Evolutionary conservation across 2,113 vertebrate genomes (phyloP).

Genomic region (Cepphus grylle): DNA sequence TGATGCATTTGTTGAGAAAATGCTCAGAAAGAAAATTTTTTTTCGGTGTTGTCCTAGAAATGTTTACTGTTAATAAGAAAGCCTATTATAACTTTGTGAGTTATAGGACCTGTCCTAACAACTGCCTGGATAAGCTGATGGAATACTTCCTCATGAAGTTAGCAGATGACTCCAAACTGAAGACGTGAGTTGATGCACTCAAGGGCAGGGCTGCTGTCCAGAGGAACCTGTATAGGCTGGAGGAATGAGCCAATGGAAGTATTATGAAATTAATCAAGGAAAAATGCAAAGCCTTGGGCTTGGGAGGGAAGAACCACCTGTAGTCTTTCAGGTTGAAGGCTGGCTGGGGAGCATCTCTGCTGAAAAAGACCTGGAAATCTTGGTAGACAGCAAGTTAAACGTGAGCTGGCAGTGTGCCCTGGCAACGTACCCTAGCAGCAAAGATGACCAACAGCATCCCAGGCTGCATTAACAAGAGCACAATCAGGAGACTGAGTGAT

Average conservation of each 20-base stretch:
- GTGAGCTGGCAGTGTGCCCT: not conserved
- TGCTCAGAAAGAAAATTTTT: not conserved
- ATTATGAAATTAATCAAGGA: not conserved
- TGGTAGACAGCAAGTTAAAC: not conserved
- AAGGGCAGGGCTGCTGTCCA: not conserved
- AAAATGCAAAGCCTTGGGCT: not conserved
- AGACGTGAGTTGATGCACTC: fast-evolving
- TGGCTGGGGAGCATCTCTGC: not conserved
- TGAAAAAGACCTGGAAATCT: not conserved
- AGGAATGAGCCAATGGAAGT: not conserved
- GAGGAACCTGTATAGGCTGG: not conserved
- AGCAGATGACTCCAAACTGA: not conserved
- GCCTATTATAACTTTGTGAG: not conserved
- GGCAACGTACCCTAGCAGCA: not conserved
- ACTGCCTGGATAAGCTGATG: not conserved
- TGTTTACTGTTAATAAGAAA: not conserved
- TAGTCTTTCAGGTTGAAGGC: not conserved
- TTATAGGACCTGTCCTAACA: not conserved
- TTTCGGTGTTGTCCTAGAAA: not conserved
- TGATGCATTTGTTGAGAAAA: not conserved
- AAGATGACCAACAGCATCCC: not conserved
- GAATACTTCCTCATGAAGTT: not conserved
- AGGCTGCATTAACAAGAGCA: not conserved
- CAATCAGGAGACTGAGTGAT: not conserved
- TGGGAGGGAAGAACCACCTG: not conserved